Evolutionary conservation across 2,113 vertebrate species (phyloP).

Genomic region (Holacanthus passer): DNA sequence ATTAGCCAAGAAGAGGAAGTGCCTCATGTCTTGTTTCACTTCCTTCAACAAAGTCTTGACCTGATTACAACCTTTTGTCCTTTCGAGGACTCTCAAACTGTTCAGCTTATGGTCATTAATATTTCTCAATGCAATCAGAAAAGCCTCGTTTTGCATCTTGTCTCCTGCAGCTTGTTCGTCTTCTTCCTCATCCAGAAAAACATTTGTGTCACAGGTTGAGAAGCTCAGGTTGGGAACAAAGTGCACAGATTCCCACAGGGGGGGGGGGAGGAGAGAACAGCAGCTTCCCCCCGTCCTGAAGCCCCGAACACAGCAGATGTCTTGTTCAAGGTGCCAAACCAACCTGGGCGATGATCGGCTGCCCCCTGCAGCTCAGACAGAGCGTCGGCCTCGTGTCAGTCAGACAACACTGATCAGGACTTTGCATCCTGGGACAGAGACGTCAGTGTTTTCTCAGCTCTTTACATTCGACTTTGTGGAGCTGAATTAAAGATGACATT

Average conservation of each 20-base stretch:
- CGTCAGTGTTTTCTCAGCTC: neutral
- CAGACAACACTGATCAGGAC: neutral
- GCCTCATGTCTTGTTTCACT: conserved; percentile 34
- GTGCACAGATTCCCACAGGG: neutral
- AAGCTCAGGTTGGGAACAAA: conserved; percentile 1
- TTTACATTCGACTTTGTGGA: conserved; percentile 1
- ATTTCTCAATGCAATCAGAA: no score
- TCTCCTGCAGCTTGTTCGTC: neutral
- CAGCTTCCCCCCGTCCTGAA: neutral
- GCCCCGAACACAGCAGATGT: neutral
- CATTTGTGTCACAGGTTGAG: conserved; percentile 1
- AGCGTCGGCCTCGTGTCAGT: conserved; percentile 5
- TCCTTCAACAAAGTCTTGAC: neutral
- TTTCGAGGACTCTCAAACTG: no score
- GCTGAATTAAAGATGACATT: conserved; percentile 43
- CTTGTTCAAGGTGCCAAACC: conserved; percentile 35
- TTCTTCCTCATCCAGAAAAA: neutral
- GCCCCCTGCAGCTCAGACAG: conserved; percentile 56
- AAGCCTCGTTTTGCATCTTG: no score
- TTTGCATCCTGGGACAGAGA: neutral
- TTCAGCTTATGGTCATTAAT: no score
- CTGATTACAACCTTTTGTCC: neutral
- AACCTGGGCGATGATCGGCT: conserved; percentile 23
- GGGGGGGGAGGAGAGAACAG: neutral
- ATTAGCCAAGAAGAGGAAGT: neutral